These are phyloP conservation scores for Antigone vipio DNA, from an alignment of 2,113 vertebrate genomes.

Conservation along the genomic window DNA sequence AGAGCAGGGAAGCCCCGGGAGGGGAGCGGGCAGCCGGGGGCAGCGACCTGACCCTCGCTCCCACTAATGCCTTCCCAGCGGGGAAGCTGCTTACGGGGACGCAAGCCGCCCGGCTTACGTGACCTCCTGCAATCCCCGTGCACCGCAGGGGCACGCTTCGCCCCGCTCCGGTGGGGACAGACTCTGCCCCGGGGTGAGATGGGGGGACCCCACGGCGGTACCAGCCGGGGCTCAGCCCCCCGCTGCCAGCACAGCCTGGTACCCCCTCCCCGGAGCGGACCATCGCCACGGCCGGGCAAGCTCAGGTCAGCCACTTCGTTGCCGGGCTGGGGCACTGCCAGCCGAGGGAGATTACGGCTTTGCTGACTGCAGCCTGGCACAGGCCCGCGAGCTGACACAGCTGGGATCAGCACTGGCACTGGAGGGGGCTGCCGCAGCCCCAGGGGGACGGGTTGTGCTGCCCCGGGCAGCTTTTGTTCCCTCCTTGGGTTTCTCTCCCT, in stretches of 20 bases:
- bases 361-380: conserved; percentile 58
- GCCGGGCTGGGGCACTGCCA: neutral
- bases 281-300: neutral
- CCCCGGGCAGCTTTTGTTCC: neutral
- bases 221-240: neutral
- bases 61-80: neutral
- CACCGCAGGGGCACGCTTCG: rapidly evolving
- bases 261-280: neutral
- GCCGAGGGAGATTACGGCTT: neutral
- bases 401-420: neutral
- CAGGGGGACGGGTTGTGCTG: neutral
- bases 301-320: conserved; percentile 26
- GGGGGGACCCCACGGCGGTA: neutral
- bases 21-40: rapidly evolving
- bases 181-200: rapidly evolving
- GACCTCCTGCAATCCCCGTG: neutral
- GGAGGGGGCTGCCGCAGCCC: neutral
- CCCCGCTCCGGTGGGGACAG: rapidly evolving
- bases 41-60: neutral
- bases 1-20: neutral
- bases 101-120: neutral
- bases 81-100: neutral
- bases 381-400: conserved; percentile 28
- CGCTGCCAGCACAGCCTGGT: neutral
- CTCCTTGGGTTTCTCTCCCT: neutral